Percentiles rank a stretch among this genome's conserved stretches.
phyloP scores from a whole-genome alignment of 2,888 invertebrate species.

The Theretra japonica region DNA sequence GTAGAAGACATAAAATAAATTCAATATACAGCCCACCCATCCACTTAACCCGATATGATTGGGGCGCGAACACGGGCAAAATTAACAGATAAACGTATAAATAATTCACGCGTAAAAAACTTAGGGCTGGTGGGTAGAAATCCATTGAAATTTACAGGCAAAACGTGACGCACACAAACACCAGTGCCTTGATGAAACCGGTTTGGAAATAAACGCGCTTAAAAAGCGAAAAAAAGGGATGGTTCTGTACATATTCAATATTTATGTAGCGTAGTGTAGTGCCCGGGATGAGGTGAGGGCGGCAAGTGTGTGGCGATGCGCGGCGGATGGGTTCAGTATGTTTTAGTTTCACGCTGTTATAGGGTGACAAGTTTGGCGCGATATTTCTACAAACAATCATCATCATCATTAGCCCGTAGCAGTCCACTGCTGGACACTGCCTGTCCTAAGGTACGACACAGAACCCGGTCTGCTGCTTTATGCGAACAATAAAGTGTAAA shows the following conservation, averaged over 20 bases:
- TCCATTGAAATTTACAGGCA: constrained; percentile 15
- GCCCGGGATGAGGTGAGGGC: constrained; percentile 1
- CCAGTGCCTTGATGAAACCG: constrained; percentile 32
- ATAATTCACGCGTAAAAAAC: constrained; percentile 6
- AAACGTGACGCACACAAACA: constrained; percentile 23
- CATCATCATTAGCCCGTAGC: too few relatives aligned
- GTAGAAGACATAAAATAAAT: neutral
- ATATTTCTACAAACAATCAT: too few relatives aligned
- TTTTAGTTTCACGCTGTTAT: neutral
- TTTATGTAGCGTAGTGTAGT: constrained; percentile 47
- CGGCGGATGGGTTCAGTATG: neutral
- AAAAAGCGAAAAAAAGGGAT: constrained; percentile 43
- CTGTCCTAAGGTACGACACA: too few relatives aligned
- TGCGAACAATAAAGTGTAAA: too few relatives aligned
- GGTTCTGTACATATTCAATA: constrained; percentile 57
- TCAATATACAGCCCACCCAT: neutral
- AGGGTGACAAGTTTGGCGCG: too few relatives aligned
- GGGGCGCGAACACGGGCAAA: constrained; percentile 6
- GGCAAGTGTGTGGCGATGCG: neutral
- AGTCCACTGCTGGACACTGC: too few relatives aligned
- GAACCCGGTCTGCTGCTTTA: too few relatives aligned
- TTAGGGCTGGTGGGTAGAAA: neutral
- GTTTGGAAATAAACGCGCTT: constrained; percentile 53
- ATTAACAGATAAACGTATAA: constrained; percentile 21
- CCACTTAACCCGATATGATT: constrained; percentile 10